These are phyloP conservation scores for Pseudorhombus dupliciocellatus DNA, from an alignment of 2,113 vertebrate genomes.

Conservation along the genomic window DNA sequence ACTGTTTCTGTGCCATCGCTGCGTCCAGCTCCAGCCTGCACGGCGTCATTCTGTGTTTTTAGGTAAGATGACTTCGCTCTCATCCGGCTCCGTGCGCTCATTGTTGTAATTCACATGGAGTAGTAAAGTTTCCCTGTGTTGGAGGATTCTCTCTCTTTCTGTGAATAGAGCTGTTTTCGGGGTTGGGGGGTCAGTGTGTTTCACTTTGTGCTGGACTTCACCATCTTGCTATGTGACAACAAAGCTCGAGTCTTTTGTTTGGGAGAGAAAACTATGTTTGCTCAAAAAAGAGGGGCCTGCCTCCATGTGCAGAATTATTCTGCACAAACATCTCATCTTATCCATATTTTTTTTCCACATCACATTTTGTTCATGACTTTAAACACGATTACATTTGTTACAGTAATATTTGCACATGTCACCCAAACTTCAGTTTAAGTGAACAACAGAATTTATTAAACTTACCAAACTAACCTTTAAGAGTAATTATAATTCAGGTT, in stretches of 20 bases:
- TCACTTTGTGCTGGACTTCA: slow-evolving; percentile 2
- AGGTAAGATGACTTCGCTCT: slow-evolving; percentile 56
- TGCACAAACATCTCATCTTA: not conserved
- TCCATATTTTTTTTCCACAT: not conserved
- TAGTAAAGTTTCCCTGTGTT: not conserved
- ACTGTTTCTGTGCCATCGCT: not conserved
- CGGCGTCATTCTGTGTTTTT: slow-evolving; percentile 28
- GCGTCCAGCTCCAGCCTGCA: not conserved
- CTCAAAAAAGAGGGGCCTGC: not conserved
- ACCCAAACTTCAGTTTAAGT: not conserved
- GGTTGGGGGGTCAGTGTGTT: not conserved
- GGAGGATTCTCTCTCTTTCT: not conserved
- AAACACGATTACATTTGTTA: not conserved
- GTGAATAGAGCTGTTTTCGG: not conserved
- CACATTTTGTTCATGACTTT: not conserved
- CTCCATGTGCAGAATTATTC: not conserved
- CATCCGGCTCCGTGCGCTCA: slow-evolving; percentile 5
- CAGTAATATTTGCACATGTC: not conserved
- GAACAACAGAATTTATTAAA: too few relatives aligned
- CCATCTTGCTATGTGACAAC: not conserved
- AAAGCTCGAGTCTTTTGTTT: slow-evolving; percentile 24
- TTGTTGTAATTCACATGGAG: not conserved
- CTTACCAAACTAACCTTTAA: too few relatives aligned
- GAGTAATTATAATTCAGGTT: too few relatives aligned
- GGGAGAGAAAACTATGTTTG: not conserved